These are phyloP conservation scores for Tauraco erythrolophus DNA, from an alignment of 2,113 vertebrate genomes.

Conservation along the genomic window DNA sequence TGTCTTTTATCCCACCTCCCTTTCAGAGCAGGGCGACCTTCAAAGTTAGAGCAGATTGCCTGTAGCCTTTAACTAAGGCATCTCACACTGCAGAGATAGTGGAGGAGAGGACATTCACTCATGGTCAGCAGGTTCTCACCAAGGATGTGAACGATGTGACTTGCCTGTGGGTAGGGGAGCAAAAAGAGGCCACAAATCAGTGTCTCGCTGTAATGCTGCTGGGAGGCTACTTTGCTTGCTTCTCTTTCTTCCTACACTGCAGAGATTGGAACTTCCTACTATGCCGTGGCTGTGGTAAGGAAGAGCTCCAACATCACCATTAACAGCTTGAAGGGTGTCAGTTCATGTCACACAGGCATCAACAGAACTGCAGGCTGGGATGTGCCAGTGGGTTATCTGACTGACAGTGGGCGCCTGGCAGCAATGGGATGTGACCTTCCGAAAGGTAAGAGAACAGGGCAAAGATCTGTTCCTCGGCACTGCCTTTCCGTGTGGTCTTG, in stretches of 20 bases:
- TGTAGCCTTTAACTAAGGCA: background rate
- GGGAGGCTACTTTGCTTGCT: background rate
- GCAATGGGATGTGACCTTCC: constrained; percentile 86
- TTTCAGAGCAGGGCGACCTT: background rate
- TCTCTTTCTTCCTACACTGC: background rate
- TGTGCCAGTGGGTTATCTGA: constrained; percentile 88
- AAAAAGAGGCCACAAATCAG: background rate
- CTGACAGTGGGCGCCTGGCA: constrained; percentile 86
- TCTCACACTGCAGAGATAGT: background rate
- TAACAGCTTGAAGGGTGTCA: constrained; percentile 78
- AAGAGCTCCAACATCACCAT: constrained; percentile 82
- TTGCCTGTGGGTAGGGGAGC: background rate
- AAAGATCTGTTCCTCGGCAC: background rate
- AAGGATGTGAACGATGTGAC: background rate
- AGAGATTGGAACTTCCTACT: constrained; percentile 84
- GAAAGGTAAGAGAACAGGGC: constrained; percentile 72
- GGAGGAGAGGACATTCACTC: background rate
- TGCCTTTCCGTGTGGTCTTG: background rate
- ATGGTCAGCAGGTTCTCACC: background rate
- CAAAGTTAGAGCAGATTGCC: background rate
- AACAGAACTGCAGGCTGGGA: constrained; percentile 91
- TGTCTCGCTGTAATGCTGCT: background rate
- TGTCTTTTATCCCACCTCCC: background rate
- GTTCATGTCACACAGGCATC: constrained; percentile 91
- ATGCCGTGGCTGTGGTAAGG: constrained; percentile 89